Conservation (phyloP, 2,888 invertebrate genomes). For the Brachyptera putata region DNA sequence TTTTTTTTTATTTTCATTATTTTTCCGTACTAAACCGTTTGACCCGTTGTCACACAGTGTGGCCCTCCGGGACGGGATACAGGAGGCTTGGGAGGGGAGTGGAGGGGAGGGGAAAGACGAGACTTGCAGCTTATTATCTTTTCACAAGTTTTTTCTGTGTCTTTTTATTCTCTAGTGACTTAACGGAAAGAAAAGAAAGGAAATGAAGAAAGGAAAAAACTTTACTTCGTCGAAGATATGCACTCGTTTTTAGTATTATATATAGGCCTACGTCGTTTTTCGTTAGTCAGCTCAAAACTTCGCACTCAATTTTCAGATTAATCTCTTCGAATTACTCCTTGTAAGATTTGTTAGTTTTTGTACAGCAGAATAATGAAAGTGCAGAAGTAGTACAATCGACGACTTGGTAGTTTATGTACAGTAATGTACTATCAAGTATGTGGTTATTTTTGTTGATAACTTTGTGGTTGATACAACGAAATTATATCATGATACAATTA, state of each 20-base stretch:
- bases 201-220: not conserved
- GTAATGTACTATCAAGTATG: too few relatives aligned
- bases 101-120: too few relatives aligned
- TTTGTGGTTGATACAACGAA: too few relatives aligned
- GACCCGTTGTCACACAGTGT: not conserved
- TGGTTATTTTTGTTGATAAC: too few relatives aligned
- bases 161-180: not conserved
- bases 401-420: too few relatives aligned
- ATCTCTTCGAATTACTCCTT: not conserved
- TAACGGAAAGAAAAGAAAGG: not conserved
- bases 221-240: not conserved
- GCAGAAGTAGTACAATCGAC: too few relatives aligned
- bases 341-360: not conserved
- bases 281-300: not conserved
- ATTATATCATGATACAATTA: too few relatives aligned
- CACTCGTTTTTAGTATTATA: not conserved
- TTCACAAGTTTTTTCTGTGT: not conserved
- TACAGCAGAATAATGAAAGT: not conserved
- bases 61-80: too few relatives aligned
- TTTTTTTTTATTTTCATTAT: not conserved
- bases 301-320: not conserved
- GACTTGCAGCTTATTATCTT: not conserved
- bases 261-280: too few relatives aligned
- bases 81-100: too few relatives aligned
- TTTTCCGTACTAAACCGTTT: not conserved